Conservation (phyloP, 2,113 vertebrate species). For the Hippocampus guttulatus region DNA sequence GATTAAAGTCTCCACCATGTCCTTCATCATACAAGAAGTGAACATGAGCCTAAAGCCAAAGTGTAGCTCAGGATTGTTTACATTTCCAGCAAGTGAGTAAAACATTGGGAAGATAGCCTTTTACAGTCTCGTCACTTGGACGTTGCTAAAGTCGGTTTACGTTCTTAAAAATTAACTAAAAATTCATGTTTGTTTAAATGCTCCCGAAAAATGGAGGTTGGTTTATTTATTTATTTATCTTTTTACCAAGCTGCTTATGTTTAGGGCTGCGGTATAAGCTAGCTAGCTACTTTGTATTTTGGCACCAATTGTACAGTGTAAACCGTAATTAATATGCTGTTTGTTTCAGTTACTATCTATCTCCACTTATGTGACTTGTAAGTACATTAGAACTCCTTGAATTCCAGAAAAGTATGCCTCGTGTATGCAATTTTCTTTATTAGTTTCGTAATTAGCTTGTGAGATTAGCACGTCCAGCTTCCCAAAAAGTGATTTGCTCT, state of each 20-base stretch:
- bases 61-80: neutral
- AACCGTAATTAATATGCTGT: too few species aligned
- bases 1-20: conserved; percentile 38
- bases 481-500: neutral
- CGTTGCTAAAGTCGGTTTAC: neutral
- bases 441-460: too few species aligned
- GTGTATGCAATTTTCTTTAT: too few species aligned
- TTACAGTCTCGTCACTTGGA: neutral
- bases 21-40: conserved; percentile 15
- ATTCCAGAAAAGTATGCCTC: too few species aligned
- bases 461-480: neutral
- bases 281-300: too few species aligned
- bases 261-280: too few species aligned
- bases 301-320: too few species aligned
- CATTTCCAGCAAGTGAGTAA: neutral
- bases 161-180: neutral
- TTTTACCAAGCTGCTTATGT: too few species aligned
- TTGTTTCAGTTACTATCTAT: too few species aligned
- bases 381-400: too few species aligned
- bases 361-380: too few species aligned
- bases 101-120: neutral
- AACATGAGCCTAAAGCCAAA: neutral
- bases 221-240: neutral
- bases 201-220: neutral
- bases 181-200: neutral